Evolutionary conservation across 2,113 vertebrate species (phyloP).

Genomic region (Phoxinus phoxinus): DNA sequence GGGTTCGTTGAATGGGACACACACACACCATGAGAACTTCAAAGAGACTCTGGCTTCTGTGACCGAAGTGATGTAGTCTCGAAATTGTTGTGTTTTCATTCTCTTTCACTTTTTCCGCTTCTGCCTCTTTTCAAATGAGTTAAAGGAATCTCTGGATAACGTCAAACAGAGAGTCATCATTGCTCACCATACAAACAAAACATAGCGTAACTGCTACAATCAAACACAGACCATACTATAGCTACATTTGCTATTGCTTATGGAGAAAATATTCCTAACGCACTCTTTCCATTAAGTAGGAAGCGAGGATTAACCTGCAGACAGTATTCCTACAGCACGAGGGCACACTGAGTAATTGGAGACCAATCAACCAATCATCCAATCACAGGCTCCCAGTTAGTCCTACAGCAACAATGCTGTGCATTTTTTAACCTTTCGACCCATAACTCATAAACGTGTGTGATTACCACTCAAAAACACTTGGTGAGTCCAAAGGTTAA

Average conservation of each 20-base stretch:
- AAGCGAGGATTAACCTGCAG: slow-evolving; percentile 45
- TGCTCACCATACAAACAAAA: slow-evolving; percentile 41
- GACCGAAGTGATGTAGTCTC: slow-evolving; percentile 52
- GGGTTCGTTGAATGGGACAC: slow-evolving; percentile 55
- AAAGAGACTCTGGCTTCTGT: slow-evolving; percentile 43
- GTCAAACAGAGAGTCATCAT: slow-evolving; percentile 40
- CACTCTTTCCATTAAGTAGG: slow-evolving; percentile 24
- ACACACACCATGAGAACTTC: slow-evolving; percentile 52
- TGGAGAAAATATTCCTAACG: slow-evolving; percentile 8
- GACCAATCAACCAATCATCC: slow-evolving; percentile 55
- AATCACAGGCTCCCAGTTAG: slow-evolving; percentile 41
- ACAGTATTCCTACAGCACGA: slow-evolving; percentile 48
- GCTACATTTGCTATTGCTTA: neutral
- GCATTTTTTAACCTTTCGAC: slow-evolving; percentile 57
- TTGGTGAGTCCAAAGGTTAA: slow-evolving; percentile 62
- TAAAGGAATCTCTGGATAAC: slow-evolving; percentile 50
- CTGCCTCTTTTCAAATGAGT: slow-evolving; percentile 49
- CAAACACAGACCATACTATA: slow-evolving; percentile 8
- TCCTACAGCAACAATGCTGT: slow-evolving; percentile 44
- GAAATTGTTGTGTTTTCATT: slow-evolving; percentile 48
- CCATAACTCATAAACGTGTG: slow-evolving; percentile 61
- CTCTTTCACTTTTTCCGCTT: slow-evolving; percentile 35
- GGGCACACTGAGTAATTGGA: slow-evolving; percentile 56
- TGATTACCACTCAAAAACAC: slow-evolving; percentile 57
- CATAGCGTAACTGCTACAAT: neutral